A percentile compares a stretch with the other conserved stretches of the same genome.
phyloP scores from a whole-genome alignment of 1,140 invertebrate genomes.

The Rhagoletis zephyria region DNA sequence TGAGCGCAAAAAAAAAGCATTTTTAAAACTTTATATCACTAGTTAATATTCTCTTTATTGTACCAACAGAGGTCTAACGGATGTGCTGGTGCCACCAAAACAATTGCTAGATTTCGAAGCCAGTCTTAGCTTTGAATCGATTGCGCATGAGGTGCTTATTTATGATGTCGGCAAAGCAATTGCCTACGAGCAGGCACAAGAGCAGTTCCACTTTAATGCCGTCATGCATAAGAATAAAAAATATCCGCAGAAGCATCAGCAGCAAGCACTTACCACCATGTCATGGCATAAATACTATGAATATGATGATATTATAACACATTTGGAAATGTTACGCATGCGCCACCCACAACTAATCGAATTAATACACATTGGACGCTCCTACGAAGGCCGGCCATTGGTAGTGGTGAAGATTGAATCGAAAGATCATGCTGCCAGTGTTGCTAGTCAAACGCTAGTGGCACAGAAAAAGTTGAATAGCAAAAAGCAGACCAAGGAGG shows the following conservation, averaged over 20 bases:
- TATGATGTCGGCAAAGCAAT: slow-evolving; percentile 83
- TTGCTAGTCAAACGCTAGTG: slow-evolving; percentile 56
- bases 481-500: slow-evolving; percentile 69
- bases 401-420: slow-evolving; percentile 73
- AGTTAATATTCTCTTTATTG: not conserved
- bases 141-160: slow-evolving; percentile 81
- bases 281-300: slow-evolving; percentile 83
- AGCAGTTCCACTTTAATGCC: slow-evolving; percentile 60
- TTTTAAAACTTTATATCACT: not conserved
- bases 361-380: slow-evolving; percentile 80
- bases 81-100: slow-evolving; percentile 81
- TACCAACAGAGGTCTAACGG: slow-evolving; percentile 77
- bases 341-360: slow-evolving; percentile 79
- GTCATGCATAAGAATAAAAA: slow-evolving; percentile 11
- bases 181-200: slow-evolving; percentile 74
- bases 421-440: slow-evolving; percentile 60
- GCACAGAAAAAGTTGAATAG: slow-evolving; percentile 66
- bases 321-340: slow-evolving; percentile 80
- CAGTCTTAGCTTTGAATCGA: slow-evolving; percentile 77
- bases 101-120: slow-evolving; percentile 78
- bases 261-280: slow-evolving; percentile 74
- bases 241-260: slow-evolving; percentile 55
- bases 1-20: slow-evolving; percentile 46
- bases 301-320: slow-evolving; percentile 79
- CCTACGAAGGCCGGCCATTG: slow-evolving; percentile 81